phyloP scores from a whole-genome alignment of 2,113 vertebrate genomes.

The Chloroceryle aenea region DNA sequence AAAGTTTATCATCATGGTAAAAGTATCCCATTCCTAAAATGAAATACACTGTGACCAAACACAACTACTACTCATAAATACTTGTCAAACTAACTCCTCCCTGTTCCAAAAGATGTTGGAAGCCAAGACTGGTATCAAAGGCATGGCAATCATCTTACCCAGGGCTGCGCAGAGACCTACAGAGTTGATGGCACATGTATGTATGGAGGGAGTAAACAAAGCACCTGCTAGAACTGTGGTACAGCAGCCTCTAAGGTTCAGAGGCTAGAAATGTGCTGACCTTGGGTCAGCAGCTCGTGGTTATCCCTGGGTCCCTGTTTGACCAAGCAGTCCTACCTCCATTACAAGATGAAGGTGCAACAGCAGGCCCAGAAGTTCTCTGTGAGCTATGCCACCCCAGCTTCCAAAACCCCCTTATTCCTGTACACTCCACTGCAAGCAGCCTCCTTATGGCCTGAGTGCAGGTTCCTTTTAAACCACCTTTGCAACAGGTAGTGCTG shows the following conservation, averaged over 20 bases:
- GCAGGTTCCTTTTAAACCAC: neutral
- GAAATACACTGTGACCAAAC: neutral
- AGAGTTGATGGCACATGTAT: neutral
- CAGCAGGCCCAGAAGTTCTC: neutral
- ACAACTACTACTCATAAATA: neutral
- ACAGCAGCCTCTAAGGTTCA: neutral
- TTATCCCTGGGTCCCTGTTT: neutral
- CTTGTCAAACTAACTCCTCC: neutral
- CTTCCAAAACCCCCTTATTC: neutral
- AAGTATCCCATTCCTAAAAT: neutral
- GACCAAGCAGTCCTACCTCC: neutral
- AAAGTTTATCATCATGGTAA: neutral
- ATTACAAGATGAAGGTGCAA: neutral
- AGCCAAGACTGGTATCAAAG: neutral
- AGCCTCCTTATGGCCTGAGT: neutral
- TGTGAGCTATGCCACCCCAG: neutral
- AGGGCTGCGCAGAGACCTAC: neutral
- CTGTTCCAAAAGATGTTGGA: neutral
- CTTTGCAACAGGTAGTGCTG: neutral
- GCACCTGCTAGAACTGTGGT: too few species aligned
- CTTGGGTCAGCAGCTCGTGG: neutral
- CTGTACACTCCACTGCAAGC: neutral
- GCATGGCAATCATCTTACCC: neutral
- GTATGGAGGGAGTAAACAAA: neutral
- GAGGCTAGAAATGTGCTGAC: neutral